Conservation (phyloP, 2,797 vertebrate genomes). For the Mormyrus hasselquistii region DNA sequence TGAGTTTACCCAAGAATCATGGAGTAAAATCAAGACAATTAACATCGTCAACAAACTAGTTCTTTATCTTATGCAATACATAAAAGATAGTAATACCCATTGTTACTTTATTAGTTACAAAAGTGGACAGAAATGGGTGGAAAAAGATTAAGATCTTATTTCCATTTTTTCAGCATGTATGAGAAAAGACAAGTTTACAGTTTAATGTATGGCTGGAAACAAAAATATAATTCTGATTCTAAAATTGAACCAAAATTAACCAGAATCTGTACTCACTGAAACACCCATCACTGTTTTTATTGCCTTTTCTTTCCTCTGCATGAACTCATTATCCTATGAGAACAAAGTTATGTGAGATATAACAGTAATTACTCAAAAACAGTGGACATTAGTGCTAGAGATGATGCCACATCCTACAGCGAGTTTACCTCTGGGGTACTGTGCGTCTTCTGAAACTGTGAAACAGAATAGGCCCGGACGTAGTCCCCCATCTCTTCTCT, state of each 20-base stretch:
- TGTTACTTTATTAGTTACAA: background rate
- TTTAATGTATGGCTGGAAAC: background rate
- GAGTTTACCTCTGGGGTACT: slow-evolving; percentile 80
- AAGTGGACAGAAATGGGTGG: background rate
- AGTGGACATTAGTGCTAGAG: background rate
- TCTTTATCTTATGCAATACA: background rate
- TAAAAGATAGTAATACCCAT: background rate
- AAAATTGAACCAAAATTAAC: background rate
- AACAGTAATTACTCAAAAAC: background rate
- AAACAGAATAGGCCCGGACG: slow-evolving; percentile 83
- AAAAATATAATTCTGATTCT: background rate
- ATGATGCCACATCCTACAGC: background rate
- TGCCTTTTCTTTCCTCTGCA: slow-evolving; percentile 75
- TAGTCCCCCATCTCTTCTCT: slow-evolving; percentile 96
- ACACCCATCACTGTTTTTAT: slow-evolving; percentile 70
- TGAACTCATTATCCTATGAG: slow-evolving; percentile 83
- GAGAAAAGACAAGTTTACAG: background rate
- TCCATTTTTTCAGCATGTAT: background rate
- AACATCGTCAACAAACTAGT: background rate
- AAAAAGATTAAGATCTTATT: background rate
- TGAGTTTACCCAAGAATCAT: background rate
- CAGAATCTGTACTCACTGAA: slow-evolving; percentile 64
- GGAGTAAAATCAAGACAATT: background rate
- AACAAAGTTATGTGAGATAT: background rate
- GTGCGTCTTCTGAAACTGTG: slow-evolving; percentile 89